Conservation (phyloP, 2,113 vertebrate genomes). For the Porphyrio hochstetteri region DNA sequence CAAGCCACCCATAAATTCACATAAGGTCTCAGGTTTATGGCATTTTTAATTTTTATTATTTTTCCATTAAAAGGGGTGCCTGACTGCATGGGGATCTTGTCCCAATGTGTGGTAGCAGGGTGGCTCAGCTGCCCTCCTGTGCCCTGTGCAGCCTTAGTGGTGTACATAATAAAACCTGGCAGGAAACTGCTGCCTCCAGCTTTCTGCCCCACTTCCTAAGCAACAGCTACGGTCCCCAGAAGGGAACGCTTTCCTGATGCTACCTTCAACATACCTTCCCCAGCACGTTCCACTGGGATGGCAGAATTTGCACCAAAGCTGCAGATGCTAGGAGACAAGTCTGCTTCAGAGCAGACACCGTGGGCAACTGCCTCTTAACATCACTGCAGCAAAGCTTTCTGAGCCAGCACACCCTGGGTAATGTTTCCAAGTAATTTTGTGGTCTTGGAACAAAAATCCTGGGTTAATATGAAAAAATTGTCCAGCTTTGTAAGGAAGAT, state of each 20-base stretch:
- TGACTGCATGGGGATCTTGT: not conserved
- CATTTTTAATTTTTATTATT: not conserved
- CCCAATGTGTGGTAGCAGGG: not conserved
- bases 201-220: not conserved
- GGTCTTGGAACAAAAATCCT: not conserved
- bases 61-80: not conserved
- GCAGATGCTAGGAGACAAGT: not conserved
- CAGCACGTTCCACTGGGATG: not conserved
- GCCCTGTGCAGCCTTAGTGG: not conserved
- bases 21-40: not conserved
- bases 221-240: not conserved
- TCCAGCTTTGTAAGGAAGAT: not conserved
- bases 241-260: accelerated
- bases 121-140: not conserved
- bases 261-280: not conserved
- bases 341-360: not conserved
- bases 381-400: not conserved
- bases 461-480: not conserved
- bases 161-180: not conserved
- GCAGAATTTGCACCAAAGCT: not conserved
- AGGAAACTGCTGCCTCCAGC: not conserved
- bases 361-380: not conserved
- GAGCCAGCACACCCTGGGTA: not conserved
- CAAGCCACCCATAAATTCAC: not conserved
- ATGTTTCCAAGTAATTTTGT: not conserved